Evolutionary conservation across 2,888 invertebrate genomes (phyloP).

Genomic region (Andrena camellia): DNA sequence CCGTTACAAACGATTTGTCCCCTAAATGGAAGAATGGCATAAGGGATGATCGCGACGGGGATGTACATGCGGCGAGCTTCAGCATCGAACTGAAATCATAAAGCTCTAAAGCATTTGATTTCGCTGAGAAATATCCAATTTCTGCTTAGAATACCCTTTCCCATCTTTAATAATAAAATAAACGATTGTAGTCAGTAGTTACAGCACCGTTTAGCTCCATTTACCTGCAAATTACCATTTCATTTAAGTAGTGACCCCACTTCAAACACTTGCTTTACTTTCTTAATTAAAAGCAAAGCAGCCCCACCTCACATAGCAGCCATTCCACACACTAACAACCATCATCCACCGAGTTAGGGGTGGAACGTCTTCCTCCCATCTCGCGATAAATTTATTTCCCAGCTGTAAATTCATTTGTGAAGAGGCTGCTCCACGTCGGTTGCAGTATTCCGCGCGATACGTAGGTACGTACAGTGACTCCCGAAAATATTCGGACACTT

Average conservation of each 20-base stretch:
- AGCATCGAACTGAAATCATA: no score
- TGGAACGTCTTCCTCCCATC: background rate
- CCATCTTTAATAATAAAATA: background rate
- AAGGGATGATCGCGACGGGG: background rate
- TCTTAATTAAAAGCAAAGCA: no score
- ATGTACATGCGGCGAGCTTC: background rate
- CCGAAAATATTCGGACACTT: no score
- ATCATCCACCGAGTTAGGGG: background rate
- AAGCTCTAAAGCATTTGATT: no score
- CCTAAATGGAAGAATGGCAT: background rate
- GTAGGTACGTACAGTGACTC: no score
- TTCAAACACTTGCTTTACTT: no score
- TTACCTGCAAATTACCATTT: background rate
- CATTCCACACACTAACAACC: background rate
- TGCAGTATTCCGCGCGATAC: background rate
- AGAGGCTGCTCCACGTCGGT: background rate
- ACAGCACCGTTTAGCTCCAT: background rate
- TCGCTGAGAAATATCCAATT: no score
- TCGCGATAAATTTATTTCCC: background rate
- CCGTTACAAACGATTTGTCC: slow-evolving; percentile 5
- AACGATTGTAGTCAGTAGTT: background rate
- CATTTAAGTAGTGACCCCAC: no score
- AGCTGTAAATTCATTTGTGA: background rate
- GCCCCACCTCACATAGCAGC: no score
- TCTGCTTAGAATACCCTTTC: no score